These are phyloP conservation scores for Micrasema longulum DNA, from an alignment of 1,140 invertebrate genomes.

Conservation along the genomic window DNA sequence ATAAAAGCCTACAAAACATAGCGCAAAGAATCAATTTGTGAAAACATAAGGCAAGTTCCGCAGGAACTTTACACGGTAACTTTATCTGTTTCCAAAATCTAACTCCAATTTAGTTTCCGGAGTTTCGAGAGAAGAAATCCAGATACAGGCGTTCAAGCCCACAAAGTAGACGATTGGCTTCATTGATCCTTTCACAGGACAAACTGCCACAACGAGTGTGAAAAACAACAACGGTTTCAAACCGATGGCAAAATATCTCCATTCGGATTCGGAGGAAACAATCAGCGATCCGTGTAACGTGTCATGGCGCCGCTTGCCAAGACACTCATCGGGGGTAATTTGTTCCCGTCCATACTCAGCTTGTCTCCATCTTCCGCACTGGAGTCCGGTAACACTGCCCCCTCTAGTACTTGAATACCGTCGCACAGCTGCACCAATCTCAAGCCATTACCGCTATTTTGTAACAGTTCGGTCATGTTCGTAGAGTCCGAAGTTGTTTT, in stretches of 20 bases:
- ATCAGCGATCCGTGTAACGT: conserved; percentile 41
- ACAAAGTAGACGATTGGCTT: conserved; percentile 2
- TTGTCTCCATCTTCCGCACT: neutral
- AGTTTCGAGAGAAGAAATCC: neutral
- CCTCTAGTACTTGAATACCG: neutral
- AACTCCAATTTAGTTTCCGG: neutral
- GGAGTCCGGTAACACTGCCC: neutral
- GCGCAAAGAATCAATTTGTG: conserved; percentile 7
- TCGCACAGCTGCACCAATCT: conserved; percentile 1
- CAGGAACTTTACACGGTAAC: neutral
- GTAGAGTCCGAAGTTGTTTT: neutral
- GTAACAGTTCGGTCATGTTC: too few species aligned
- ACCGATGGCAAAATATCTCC: conserved; percentile 33
- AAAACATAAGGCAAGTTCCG: conserved; percentile 24
- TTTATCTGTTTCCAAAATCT: neutral
- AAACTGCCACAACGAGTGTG: conserved; percentile 26
- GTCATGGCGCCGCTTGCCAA: conserved; percentile 31
- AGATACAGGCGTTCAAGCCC: conserved; percentile 26
- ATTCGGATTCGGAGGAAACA: neutral
- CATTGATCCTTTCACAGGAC: conserved; percentile 36
- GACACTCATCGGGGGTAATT: conserved; percentile 38
- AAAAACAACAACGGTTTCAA: conserved; percentile 25
- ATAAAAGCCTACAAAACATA: conserved; percentile 31
- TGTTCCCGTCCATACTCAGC: neutral
- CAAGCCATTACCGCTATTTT: too few species aligned